Base-by-base conservation (phyloP, 2,888 invertebrate species). In the Ligdia adustata region DNA sequence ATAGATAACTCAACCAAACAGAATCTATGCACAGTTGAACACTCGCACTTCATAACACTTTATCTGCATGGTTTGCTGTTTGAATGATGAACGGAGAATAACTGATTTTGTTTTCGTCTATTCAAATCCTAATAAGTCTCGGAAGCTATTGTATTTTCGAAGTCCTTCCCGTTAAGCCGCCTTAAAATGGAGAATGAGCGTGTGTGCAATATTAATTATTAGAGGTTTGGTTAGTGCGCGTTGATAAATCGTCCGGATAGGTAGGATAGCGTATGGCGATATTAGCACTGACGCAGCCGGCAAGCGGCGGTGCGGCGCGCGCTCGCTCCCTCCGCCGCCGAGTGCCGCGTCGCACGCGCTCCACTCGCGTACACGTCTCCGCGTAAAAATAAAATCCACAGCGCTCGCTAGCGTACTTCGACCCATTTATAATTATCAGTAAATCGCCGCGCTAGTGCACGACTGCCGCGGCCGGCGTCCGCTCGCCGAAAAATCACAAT, bases 381-480 rank as follows among this genome's bases (percentile, higher is more conserved):
- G 89, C 82, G 78, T 89, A 89, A 89, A 90, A 90, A 90, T 90
- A 90, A 89, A 88, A 86, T 88, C 87, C 66, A 81, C 82, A 66
- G 79, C 74, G 80, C 76, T 77, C 82, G 82, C 82, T 78, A 79
- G 86, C 80, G 87, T 77, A 90, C 88, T 88, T 86, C 82, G 79
- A 84, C 79, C 77, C 80, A 85, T 88, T 87, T 89, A 88, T 85
- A 89, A 90, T 90, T 89, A 90, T 89, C 88, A 90, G 89, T 89
- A 89, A 89, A 89, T 81, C 87, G 82, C 77, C 72, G 83, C 79
- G 76, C 81, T 82, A 77, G 86, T 81, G 80, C 82, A 84, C 82
- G 84, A 85, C 85, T 81, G 82, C 78, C 80, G 80, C 77, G 73
- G 72, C 68, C 79, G 80, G 80, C 79, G 71, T 74, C 75, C 77